Percentiles rank a stretch among this genome's conserved stretches.
Conservation (phyloP, 2,888 invertebrate species). For the Diloba caeruleocephala region DNA sequence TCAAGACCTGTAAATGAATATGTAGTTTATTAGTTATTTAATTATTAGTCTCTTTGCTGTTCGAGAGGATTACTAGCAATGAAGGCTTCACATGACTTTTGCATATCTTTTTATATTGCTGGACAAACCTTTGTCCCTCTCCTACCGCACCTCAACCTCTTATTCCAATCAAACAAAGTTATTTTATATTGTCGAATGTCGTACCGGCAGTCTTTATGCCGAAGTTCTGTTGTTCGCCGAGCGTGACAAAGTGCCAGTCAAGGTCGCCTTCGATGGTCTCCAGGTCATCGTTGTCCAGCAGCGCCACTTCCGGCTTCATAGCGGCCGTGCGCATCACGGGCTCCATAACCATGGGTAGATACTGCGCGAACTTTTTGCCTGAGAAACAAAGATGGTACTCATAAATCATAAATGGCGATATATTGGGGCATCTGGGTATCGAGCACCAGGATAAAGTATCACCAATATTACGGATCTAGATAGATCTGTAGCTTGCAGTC, state of each 20-base stretch:
- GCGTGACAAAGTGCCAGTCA: slow-evolving; percentile 98
- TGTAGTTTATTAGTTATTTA: not conserved
- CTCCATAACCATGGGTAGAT: slow-evolving; percentile 98
- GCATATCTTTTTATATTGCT: no score
- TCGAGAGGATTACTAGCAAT: no score
- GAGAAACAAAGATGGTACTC: slow-evolving; percentile 14
- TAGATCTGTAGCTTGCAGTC: no score
- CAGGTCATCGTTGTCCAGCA: slow-evolving; percentile 95
- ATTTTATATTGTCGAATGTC: not conserved
- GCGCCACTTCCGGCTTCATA: slow-evolving; percentile 97
- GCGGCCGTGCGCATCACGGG: slow-evolving; percentile 97
- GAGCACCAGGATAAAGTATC: no score
- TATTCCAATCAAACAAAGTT: no score
- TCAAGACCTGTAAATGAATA: slow-evolving; percentile 91
- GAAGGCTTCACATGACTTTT: no score
- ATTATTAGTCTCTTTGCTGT: no score
- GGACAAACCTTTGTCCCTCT: no score
- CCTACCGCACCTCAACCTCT: no score
- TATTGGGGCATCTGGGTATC: no score
- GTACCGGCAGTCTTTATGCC: slow-evolving; percentile 96
- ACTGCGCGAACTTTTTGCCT: slow-evolving; percentile 96
- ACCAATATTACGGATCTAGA: no score
- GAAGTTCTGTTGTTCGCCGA: slow-evolving; percentile 98
- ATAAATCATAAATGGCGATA: no score
- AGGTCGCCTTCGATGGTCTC: slow-evolving; percentile 95